Percentiles rank a stretch among this genome's conserved stretches.
Evolutionary conservation across 1,140 invertebrate species (phyloP).

Genomic region (Zaprionus tsacasi): DNA sequence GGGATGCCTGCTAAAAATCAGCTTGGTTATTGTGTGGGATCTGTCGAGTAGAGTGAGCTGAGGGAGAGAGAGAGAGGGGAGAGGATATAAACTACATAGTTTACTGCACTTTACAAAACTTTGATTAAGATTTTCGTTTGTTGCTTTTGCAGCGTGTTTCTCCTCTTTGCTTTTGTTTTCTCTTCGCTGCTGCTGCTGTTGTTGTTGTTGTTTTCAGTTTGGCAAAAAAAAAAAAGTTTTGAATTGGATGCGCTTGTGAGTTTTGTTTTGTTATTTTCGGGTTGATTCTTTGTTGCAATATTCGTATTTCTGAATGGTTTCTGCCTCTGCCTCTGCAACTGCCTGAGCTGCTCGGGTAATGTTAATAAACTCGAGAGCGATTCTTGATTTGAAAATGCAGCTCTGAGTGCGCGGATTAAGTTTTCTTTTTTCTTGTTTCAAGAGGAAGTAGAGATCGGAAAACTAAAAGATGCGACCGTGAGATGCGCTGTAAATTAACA

Average conservation of each 20-base stretch:
- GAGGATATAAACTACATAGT: constrained; percentile 71
- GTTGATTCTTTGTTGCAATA: constrained; percentile 34
- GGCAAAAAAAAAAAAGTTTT: constrained; percentile 26
- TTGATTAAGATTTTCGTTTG: constrained; percentile 82
- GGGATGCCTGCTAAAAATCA: constrained; percentile 60
- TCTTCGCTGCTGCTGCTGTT: constrained; percentile 22
- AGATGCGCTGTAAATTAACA: neutral
- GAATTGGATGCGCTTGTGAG: constrained; percentile 43
- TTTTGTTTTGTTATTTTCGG: constrained; percentile 16
- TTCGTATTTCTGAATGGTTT: constrained; percentile 17
- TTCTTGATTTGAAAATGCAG: constrained; percentile 18
- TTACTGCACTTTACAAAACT: constrained; percentile 80
- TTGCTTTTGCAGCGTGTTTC: constrained; percentile 47
- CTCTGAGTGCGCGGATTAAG: constrained; percentile 1
- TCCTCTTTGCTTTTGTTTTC: constrained; percentile 28
- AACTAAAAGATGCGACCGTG: neutral
- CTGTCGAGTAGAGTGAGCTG: neutral
- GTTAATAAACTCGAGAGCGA: constrained; percentile 35
- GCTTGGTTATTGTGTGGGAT: constrained; percentile 21
- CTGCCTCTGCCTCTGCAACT: neutral
- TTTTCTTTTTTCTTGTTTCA: neutral
- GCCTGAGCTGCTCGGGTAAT: constrained; percentile 4
- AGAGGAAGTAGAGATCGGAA: neutral
- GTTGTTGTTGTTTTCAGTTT: constrained; percentile 23
- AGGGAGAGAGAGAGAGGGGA: too few species aligned